A percentile compares a stretch with the other conserved stretches of the same genome.
These are phyloP conservation scores for Phlogophora meticulosa DNA, from an alignment of 2,888 invertebrate species.

Conservation along the genomic window DNA sequence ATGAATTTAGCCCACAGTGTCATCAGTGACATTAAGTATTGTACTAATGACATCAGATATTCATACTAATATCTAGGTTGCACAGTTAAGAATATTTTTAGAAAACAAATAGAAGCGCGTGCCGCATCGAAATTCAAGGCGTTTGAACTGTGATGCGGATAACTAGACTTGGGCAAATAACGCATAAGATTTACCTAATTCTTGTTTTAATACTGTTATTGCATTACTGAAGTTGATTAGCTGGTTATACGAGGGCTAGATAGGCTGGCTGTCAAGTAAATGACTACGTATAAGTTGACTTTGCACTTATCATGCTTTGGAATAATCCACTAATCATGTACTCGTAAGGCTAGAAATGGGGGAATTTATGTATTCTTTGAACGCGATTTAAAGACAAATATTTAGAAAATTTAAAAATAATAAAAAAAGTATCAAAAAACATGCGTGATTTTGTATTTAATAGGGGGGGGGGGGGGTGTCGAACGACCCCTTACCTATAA, in stretches of 20 bases:
- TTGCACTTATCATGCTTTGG: constrained; percentile 12
- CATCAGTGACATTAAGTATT: too few species aligned
- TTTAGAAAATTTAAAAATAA: too few species aligned
- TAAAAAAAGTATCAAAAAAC: too few species aligned
- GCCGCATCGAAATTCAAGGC: neutral
- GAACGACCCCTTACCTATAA: neutral
- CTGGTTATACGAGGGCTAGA: constrained; percentile 15
- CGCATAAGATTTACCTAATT: constrained; percentile 7
- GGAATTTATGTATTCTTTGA: too few species aligned
- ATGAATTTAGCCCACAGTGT: too few species aligned
- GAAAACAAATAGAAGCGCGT: constrained; percentile 9
- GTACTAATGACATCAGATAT: neutral
- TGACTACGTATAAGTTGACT: neutral
- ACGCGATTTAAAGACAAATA: too few species aligned
- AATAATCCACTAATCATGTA: too few species aligned
- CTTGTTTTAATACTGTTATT: constrained; percentile 9
- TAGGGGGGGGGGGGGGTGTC: too few species aligned
- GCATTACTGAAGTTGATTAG: neutral
- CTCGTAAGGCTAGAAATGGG: too few species aligned
- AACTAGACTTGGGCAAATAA: constrained; percentile 14
- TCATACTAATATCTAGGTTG: constrained; percentile 18
- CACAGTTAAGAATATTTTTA: constrained; percentile 7
- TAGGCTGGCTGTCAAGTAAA: neutral
- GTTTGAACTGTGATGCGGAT: neutral
- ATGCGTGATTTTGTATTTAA: too few species aligned